phyloP scores from a whole-genome alignment of 1,140 invertebrate species.

The Drosophila asahinai region DNA sequence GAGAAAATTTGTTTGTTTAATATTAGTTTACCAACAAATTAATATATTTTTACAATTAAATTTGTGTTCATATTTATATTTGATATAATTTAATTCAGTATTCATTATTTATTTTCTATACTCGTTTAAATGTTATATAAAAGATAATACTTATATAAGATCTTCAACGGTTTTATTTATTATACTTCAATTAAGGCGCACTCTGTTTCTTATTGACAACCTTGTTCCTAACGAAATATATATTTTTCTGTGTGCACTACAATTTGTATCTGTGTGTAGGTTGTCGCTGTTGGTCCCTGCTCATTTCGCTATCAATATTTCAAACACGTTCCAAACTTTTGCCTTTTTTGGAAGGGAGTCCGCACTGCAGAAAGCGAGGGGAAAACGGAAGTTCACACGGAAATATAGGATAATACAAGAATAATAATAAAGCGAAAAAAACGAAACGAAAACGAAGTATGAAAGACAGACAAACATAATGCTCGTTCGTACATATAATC shows the following conservation, averaged over 20 bases:
- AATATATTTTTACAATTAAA: too few relatives aligned
- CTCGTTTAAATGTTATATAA: too few relatives aligned
- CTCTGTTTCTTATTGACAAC: too few relatives aligned
- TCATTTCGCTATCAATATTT: slow-evolving; percentile 79
- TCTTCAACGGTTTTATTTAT: too few relatives aligned
- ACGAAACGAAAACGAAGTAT: slow-evolving; percentile 35
- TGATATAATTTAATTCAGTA: too few relatives aligned
- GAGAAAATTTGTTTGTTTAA: not conserved
- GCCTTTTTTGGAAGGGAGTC: slow-evolving; percentile 57
- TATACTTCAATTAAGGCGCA: too few relatives aligned
- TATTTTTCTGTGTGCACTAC: slow-evolving; percentile 18
- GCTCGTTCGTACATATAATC: slow-evolving; percentile 47
- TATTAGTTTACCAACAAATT: too few relatives aligned
- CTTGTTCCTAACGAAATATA: not conserved
- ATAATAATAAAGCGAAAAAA: slow-evolving; percentile 58
- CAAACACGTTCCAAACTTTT: slow-evolving; percentile 80
- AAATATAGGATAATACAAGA: slow-evolving; percentile 75
- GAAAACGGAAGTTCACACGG: slow-evolving; percentile 81
- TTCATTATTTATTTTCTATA: too few relatives aligned
- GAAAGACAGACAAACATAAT: slow-evolving; percentile 62
- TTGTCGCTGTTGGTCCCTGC: slow-evolving; percentile 55
- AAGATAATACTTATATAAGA: too few relatives aligned
- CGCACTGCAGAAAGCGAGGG: not conserved
- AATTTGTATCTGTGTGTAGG: slow-evolving; percentile 32
- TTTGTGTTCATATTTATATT: too few relatives aligned